These are phyloP conservation scores for Falco peregrinus DNA, from an alignment of 2,797 vertebrate genomes.

Conservation along the genomic window DNA sequence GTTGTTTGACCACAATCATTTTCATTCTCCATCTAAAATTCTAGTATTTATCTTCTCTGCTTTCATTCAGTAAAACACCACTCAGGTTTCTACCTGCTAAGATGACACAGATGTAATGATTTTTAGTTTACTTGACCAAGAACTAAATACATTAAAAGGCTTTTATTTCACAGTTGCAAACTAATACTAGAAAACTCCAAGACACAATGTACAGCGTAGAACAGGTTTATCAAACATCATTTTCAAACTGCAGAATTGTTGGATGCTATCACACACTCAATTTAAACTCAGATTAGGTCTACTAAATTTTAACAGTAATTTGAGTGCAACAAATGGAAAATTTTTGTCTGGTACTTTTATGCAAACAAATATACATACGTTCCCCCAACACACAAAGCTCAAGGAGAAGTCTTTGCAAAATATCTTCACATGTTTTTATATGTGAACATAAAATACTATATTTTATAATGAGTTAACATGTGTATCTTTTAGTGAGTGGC, in stretches of 20 bases:
- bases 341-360: neutral
- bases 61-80: neutral
- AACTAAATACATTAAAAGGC: neutral
- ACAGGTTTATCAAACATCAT: neutral
- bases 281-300: neutral
- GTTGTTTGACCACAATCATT: neutral
- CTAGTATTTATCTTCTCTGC: neutral
- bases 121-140: neutral
- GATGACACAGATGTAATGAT: neutral
- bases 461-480: neutral
- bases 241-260: neutral
- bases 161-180: neutral
- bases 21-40: neutral
- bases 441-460: too few species aligned
- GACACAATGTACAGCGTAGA: rapidly evolving
- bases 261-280: neutral
- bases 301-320: neutral
- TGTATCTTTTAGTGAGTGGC: neutral
- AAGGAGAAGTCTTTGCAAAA: neutral
- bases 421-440: neutral
- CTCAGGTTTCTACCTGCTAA: neutral
- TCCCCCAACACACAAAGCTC: neutral
- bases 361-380: neutral
- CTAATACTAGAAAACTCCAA: neutral
- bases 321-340: neutral